Evolutionary conservation across 2,888 invertebrate genomes (phyloP).

Genomic region (Lissocephala sabroskyi): DNA sequence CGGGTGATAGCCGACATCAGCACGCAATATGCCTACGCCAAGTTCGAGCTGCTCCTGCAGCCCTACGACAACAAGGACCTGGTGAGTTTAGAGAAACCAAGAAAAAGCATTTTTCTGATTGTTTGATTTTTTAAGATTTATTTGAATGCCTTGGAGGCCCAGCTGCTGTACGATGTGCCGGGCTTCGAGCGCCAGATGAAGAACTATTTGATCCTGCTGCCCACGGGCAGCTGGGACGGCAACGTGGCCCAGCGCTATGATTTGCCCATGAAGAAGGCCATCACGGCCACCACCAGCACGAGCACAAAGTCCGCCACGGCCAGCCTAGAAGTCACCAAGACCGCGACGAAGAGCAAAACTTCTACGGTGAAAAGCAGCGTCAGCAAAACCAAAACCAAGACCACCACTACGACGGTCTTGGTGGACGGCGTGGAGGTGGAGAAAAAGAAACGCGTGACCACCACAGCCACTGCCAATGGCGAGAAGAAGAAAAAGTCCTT

Average conservation of each 20-base stretch:
- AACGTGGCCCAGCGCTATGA: constrained; percentile 61
- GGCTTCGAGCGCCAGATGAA: constrained; percentile 64
- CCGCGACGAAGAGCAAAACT: no score
- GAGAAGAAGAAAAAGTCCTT: constrained; percentile 26
- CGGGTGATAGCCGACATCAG: constrained; percentile 66
- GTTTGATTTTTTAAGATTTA: constrained; percentile 49
- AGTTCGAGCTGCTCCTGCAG: constrained; percentile 69
- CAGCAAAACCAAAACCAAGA: constrained; percentile 10
- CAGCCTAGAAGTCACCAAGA: no score
- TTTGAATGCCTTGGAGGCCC: constrained; percentile 57
- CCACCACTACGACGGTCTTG: constrained; percentile 1
- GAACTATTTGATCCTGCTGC: constrained; percentile 65
- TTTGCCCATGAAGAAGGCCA: constrained; percentile 40
- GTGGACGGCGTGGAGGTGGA: constrained; percentile 7
- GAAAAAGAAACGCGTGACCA: constrained; percentile 7
- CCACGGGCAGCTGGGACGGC: constrained; percentile 64
- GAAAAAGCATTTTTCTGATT: no score
- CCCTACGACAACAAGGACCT: constrained; percentile 57
- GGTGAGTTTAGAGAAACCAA: constrained; percentile 33
- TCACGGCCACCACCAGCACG: neutral
- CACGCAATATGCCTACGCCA: constrained; percentile 67
- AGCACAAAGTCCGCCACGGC: constrained; percentile 5
- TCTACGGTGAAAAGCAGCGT: no score
- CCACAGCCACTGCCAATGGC: constrained; percentile 6
- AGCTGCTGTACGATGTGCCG: constrained; percentile 56